Evolutionary conservation across 2,113 vertebrate species (phyloP).

Genomic region (Dermatemys mawii): DNA sequence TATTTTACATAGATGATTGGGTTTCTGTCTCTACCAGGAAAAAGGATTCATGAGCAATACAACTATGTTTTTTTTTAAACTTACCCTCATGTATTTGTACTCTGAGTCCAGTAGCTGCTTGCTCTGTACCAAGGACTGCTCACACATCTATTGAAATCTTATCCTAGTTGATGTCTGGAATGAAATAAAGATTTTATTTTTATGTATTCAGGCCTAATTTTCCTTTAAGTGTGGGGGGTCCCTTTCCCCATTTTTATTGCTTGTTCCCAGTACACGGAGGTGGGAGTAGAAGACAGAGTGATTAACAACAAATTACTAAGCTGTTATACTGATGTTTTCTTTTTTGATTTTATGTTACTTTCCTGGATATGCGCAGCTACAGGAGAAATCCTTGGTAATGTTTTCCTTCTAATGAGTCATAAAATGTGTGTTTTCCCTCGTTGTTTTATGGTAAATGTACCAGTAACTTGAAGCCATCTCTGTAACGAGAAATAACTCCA

Average conservation of each 20-base stretch:
- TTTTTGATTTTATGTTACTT: not conserved
- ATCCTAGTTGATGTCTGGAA: not conserved
- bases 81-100: not conserved
- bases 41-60: not conserved
- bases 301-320: not conserved
- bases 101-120: not conserved
- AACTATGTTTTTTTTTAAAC: not conserved
- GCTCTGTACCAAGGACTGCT: not conserved
- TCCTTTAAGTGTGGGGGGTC: accelerated
- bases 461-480: not conserved
- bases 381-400: not conserved
- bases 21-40: accelerated
- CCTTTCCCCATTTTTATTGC: not conserved
- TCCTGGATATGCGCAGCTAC: not conserved
- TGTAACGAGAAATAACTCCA: not conserved
- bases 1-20: not conserved
- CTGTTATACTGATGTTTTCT: not conserved
- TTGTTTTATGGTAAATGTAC: not conserved
- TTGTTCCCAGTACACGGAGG: not conserved
- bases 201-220: not conserved
- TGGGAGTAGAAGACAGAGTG: not conserved
- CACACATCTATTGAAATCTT: not conserved
- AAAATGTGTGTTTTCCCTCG: conserved; percentile 15
- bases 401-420: not conserved
- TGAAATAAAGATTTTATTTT: not conserved